Evolutionary conservation across 2,797 vertebrate species (phyloP).

Genomic region (Coregonus suidteri): DNA sequence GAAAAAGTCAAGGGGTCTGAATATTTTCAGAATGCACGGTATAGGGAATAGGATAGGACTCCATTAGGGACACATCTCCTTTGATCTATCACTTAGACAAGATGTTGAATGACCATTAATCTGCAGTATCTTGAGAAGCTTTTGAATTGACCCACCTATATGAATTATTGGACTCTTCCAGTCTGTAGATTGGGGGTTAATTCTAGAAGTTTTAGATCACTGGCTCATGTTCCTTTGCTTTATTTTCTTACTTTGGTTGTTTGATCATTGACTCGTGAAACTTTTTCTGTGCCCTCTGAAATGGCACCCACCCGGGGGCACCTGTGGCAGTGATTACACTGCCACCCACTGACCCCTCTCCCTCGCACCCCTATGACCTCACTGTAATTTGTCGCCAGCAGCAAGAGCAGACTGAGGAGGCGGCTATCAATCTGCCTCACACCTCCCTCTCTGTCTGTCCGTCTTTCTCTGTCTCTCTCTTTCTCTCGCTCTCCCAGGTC

Average conservation of each 20-base stretch:
- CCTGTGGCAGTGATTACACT: constrained; percentile 37
- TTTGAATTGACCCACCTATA: no score
- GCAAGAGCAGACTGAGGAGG: neutral
- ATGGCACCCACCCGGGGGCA: constrained; percentile 12
- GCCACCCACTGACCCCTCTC: constrained; percentile 22
- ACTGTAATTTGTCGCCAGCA: constrained; percentile 46
- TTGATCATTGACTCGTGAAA: constrained; percentile 15
- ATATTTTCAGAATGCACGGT: no score
- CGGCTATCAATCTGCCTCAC: constrained; percentile 15
- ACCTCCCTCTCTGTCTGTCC: neutral
- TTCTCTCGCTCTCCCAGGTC: constrained; percentile 68
- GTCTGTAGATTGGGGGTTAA: neutral
- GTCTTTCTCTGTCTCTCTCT: neutral
- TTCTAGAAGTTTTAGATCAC: neutral
- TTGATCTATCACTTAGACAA: neutral
- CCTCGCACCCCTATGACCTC: constrained; percentile 23
- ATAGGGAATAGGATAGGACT: neutral
- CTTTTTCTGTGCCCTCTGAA: constrained; percentile 9
- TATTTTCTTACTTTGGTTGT: neutral
- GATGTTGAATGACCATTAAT: neutral
- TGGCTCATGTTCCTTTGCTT: neutral
- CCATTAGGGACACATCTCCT: neutral
- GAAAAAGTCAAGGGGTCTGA: no score
- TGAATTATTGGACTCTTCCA: neutral
- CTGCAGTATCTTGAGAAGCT: no score